These are phyloP conservation scores for Tanytarsus gracilentus DNA, from an alignment of 2,888 invertebrate species.

Conservation along the genomic window DNA sequence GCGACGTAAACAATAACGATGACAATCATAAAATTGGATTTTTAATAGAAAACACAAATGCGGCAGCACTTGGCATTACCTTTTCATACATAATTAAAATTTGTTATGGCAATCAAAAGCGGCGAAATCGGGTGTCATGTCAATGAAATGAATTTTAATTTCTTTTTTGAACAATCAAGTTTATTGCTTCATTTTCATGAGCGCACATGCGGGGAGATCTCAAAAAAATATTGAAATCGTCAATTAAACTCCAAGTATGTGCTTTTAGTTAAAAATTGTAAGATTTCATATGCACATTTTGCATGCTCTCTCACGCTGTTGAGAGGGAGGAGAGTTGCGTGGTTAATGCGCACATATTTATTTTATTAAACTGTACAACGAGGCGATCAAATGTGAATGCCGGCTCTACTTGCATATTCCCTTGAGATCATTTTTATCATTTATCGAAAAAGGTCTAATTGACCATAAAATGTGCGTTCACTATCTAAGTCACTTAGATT, in stretches of 20 bases:
- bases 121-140: constrained; percentile 5
- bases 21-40: background rate
- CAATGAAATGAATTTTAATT: constrained; percentile 15
- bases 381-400: constrained; percentile 3
- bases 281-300: background rate
- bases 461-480: constrained; percentile 7
- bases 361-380: no score
- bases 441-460: constrained; percentile 10
- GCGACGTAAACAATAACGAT: background rate
- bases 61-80: constrained; percentile 14
- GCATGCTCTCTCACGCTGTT: no score
- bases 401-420: background rate
- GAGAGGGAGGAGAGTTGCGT: no score
- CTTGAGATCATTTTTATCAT: constrained; percentile 3
- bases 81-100: no score
- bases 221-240: constrained; percentile 8
- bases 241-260: constrained; percentile 17
- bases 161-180: background rate
- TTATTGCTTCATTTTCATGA: constrained; percentile 12
- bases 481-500: no score
- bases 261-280: constrained; percentile 1
- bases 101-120: constrained; percentile 19
- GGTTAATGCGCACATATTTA: no score
- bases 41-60: background rate
- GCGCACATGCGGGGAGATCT: background rate